Evolutionary conservation across 2,888 invertebrate genomes (phyloP).

Genomic region (Tetrapedia diversipes): DNA sequence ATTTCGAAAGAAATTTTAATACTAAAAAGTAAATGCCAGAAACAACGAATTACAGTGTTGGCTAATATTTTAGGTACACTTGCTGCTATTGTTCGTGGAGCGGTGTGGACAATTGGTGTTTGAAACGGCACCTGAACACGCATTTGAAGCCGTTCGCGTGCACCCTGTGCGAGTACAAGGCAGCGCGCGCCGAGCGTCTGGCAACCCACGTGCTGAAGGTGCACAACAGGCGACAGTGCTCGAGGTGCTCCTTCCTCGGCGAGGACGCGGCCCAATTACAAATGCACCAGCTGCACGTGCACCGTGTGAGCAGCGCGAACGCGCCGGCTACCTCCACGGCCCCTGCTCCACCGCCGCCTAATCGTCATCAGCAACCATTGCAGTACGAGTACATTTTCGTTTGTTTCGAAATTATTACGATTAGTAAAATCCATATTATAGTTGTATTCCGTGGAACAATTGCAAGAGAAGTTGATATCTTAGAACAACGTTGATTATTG

Average conservation of each 20-base stretch:
- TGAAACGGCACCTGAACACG: slow-evolving; percentile 95
- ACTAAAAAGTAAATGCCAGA: too few species aligned
- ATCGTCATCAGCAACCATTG: slow-evolving; percentile 69
- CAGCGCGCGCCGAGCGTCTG: slow-evolving; percentile 94
- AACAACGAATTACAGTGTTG: too few species aligned
- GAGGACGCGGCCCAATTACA: slow-evolving; percentile 92
- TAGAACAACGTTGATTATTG: too few species aligned
- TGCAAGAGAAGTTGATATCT: too few species aligned
- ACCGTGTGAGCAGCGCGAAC: slow-evolving; percentile 75
- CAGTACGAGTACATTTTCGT: slow-evolving; percentile 66
- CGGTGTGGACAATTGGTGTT: slow-evolving; percentile 96
- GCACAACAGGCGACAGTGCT: slow-evolving; percentile 95
- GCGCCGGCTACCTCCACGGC: slow-evolving; percentile 66
- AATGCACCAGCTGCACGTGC: slow-evolving; percentile 86
- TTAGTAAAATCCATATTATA: background rate
- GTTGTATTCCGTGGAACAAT: too few species aligned
- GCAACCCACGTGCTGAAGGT: slow-evolving; percentile 96
- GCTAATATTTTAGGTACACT: slow-evolving; percentile 85
- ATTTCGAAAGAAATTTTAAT: too few species aligned
- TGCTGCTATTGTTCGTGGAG: slow-evolving; percentile 97
- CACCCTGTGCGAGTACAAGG: slow-evolving; percentile 96
- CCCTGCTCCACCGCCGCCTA: slow-evolving; percentile 56
- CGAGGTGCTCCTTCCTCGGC: slow-evolving; percentile 93
- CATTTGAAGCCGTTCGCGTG: slow-evolving; percentile 96
- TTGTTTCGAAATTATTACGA: background rate